Evolutionary conservation across 2,888 invertebrate species (phyloP), one percentile per base, ranked within the genome.

Genomic region (Pyralis farinalis): DNA sequence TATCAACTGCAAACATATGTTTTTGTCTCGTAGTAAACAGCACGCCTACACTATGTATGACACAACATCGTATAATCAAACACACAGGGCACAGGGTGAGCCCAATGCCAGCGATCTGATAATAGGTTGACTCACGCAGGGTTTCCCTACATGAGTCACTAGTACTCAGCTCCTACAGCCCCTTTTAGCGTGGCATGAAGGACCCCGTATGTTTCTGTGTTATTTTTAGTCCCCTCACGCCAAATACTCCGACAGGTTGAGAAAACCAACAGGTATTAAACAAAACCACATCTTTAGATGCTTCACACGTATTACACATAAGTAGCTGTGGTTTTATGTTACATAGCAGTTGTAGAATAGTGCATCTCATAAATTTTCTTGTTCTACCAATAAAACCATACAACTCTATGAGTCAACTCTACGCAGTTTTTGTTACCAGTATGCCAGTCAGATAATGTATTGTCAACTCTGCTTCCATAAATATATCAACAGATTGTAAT

Each of bases 111-210:
- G 56, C 59, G 62, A 64, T 53, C 57, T 73, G 79, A 80, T 84
- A 83, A 76, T 69, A 70, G 71, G 70, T 71, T 78, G 80, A 82
- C 79, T 87, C 87, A 86, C 83, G 85, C 63, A 85, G 87, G 87
- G 86, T 83, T 86, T 87, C 80, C 87, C 87, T 78, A 56, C 63
- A 62, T 83, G 85, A 84, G 65, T 87, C 80, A 80, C 65, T 63
- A 54, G 53, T 48, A 42, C 40, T 40, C 49, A 50, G 55, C 45
- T 34, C 49, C 53, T 53, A 46, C 53, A 54, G 52, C 60, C 53
- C 53, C 51, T 38, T 27, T 32, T 33, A n/a, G 7, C 22, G 25
- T 37, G 5, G 25, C 39, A 27, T n/a, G 25, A n/a, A 12, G 16
- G 28, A 33, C 33, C 39, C 39, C 31, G 12, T 21, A 9, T 10